Evolutionary conservation across 92 coral and sea anemone genomes (phyloP).

Genomic region (Palythoa caribaeorum): DNA sequence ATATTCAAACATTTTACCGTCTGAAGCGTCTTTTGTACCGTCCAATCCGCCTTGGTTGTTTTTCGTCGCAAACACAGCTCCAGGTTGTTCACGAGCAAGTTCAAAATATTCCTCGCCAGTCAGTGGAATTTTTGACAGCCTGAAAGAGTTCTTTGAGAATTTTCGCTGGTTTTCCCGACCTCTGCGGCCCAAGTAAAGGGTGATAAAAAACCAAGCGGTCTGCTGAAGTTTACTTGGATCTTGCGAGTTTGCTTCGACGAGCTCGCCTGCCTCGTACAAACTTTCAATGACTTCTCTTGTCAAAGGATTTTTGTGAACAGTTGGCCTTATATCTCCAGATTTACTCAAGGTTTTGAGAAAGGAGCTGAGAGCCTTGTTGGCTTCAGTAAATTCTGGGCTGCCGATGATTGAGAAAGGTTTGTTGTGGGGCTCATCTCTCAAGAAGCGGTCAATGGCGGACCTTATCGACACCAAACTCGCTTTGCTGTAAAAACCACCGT

Average conservation of each 20-base stretch:
- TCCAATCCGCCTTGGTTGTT: slow-evolving; percentile 45
- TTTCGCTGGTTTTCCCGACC: slow-evolving; percentile 58
- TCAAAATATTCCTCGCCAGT: slow-evolving; percentile 49
- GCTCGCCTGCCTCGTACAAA: not conserved
- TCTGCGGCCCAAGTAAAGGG: slow-evolving; percentile 61
- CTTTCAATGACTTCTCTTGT: too few species aligned
- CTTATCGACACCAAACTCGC: too few species aligned
- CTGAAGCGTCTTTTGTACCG: slow-evolving; percentile 48
- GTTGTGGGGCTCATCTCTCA: too few species aligned
- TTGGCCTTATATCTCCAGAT: too few species aligned
- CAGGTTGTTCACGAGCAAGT: slow-evolving; percentile 19
- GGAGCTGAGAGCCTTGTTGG: too few species aligned
- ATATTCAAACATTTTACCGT: slow-evolving; percentile 32
- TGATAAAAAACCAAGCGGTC: slow-evolving; percentile 56
- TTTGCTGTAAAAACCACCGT: not conserved
- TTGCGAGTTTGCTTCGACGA: slow-evolving; percentile 40
- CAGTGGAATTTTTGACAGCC: slow-evolving; percentile 19
- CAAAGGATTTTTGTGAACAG: too few species aligned
- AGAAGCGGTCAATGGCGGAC: too few species aligned
- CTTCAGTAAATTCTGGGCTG: too few species aligned
- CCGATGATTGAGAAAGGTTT: too few species aligned
- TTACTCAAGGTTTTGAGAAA: too few species aligned
- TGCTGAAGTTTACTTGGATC: slow-evolving; percentile 44
- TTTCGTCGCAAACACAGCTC: slow-evolving; percentile 36
- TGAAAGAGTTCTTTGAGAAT: slow-evolving; percentile 20